Evolutionary conservation across 2,113 vertebrate species (phyloP).

Genomic region (Thomomys bottae): DNA sequence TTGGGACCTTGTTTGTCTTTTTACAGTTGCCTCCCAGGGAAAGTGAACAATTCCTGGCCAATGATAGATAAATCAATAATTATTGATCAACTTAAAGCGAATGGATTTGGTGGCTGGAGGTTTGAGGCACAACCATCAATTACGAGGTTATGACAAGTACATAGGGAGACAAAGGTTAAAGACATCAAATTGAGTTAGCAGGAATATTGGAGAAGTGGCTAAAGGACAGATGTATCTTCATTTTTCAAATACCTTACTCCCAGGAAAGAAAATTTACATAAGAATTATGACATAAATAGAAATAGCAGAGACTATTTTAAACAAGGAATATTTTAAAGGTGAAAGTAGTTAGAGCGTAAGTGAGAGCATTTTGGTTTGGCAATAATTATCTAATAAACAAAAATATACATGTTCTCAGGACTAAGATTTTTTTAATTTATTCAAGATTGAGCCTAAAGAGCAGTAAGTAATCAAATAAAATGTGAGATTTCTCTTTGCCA

Average conservation of each 20-base stretch:
- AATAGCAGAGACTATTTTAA: background rate
- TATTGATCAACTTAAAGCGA: background rate
- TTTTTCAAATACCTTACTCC: background rate
- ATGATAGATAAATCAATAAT: constrained; percentile 1
- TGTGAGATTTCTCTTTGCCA: background rate
- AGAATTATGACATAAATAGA: background rate
- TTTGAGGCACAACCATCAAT: background rate
- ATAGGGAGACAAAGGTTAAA: background rate
- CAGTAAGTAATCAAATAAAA: background rate
- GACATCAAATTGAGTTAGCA: background rate
- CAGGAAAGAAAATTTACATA: background rate
- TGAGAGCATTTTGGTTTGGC: background rate
- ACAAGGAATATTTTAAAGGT: background rate
- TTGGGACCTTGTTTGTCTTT: background rate
- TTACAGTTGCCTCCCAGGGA: background rate
- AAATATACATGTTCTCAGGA: background rate
- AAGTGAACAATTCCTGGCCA: background rate
- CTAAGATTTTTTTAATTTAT: background rate
- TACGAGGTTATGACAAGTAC: background rate
- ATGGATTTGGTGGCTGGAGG: background rate
- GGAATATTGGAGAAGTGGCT: background rate
- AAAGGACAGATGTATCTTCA: background rate
- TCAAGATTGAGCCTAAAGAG: background rate
- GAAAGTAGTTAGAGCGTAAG: background rate
- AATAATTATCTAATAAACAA: background rate